Evolutionary conservation across 2,888 invertebrate genomes (phyloP).

Genomic region (Drosophila kanekoi): DNA sequence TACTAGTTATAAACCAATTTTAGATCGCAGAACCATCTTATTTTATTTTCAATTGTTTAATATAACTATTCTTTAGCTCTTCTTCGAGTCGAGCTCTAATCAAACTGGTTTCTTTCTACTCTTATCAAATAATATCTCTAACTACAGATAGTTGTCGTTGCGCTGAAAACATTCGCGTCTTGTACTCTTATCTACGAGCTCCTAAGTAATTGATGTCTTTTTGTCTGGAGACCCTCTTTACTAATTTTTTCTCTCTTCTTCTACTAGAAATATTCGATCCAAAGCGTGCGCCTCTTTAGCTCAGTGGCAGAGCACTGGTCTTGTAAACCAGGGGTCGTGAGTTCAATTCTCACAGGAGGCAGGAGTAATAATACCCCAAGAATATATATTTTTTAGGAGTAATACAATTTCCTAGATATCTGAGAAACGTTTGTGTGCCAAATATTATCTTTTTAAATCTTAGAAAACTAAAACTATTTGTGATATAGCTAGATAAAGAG

Average conservation of each 20-base stretch:
- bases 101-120: background rate
- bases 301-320: slow-evolving; percentile 96
- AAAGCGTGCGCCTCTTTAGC: slow-evolving; percentile 90
- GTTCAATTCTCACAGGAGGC: slow-evolving; percentile 96
- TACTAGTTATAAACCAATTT: too few species aligned
- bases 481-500: too few species aligned
- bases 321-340: slow-evolving; percentile 96
- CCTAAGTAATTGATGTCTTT: slow-evolving; percentile 7
- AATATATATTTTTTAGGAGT: background rate
- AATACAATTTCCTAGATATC: background rate
- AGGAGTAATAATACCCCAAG: slow-evolving; percentile 85
- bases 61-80: too few species aligned
- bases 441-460: too few species aligned
- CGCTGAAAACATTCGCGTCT: background rate
- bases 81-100: background rate
- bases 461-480: too few species aligned
- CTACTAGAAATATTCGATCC: rapidly evolving
- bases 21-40: too few species aligned
- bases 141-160: background rate
- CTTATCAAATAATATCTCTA: background rate
- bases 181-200: slow-evolving; percentile 3
- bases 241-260: background rate
- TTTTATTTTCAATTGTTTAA: too few species aligned
- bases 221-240: background rate
- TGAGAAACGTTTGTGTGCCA: background rate